phyloP scores from a whole-genome alignment of 2,888 invertebrate genomes.

The Flabesymbios commensalis region DNA sequence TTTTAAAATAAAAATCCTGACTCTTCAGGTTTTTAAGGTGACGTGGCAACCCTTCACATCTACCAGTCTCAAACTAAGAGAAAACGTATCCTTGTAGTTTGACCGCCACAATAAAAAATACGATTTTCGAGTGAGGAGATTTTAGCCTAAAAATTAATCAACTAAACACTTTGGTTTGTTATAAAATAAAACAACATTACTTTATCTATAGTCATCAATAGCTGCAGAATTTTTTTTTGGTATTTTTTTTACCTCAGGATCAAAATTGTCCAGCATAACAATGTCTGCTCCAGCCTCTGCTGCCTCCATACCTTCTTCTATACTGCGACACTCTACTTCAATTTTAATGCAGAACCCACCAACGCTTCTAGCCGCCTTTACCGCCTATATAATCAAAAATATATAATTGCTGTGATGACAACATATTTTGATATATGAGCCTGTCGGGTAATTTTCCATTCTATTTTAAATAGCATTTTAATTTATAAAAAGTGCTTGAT shows the following conservation, averaged over 20 bases:
- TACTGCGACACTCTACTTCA: slow-evolving; percentile 62
- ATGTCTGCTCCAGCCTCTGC: slow-evolving; percentile 60
- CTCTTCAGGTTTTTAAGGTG: no score
- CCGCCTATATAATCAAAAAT: slow-evolving; percentile 48
- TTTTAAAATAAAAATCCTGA: no score
- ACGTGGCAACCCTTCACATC: no score
- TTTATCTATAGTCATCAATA: not conserved
- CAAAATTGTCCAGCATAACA: slow-evolving; percentile 63
- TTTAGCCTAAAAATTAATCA: not conserved
- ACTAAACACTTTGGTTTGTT: not conserved
- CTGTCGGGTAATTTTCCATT: no score
- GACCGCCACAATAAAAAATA: no score
- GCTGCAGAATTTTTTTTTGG: not conserved
- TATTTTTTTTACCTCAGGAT: slow-evolving; percentile 35
- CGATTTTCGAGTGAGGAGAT: no score
- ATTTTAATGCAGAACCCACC: slow-evolving; percentile 59
- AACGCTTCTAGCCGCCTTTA: slow-evolving; percentile 53
- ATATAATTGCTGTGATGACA: not conserved
- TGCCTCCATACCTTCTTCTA: slow-evolving; percentile 61
- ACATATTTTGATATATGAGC: not conserved
- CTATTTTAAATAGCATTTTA: no score
- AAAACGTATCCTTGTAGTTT: no score
- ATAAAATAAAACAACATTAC: not conserved
- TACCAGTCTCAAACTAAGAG: no score
- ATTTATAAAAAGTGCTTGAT: no score